Conservation (phyloP, 2,797 vertebrate genomes). For the Typhlichthys eigenmanni region DNA sequence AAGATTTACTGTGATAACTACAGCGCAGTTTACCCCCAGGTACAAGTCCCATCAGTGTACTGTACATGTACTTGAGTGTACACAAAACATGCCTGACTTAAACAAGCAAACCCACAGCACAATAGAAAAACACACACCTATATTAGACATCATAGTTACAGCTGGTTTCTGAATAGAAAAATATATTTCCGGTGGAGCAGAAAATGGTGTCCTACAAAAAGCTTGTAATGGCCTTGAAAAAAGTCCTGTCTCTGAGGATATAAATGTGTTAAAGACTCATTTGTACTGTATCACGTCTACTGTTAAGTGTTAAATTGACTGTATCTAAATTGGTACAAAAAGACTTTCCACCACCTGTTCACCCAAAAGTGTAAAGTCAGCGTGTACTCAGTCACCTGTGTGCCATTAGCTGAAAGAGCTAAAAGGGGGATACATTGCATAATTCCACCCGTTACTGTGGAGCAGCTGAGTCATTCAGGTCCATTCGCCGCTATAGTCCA, state of each 20-base stretch:
- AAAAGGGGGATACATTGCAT: background rate
- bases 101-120: conserved; percentile 3
- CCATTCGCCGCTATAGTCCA: conserved; percentile 55
- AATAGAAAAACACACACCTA: background rate
- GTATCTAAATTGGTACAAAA: too few species aligned
- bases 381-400: background rate
- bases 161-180: background rate
- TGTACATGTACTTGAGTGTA: background rate
- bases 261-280: too few species aligned
- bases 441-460: conserved; percentile 10
- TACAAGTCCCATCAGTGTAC: conserved; percentile 33
- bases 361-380: too few species aligned
- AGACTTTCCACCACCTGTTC: too few species aligned
- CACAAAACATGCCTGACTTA: conserved; percentile 28
- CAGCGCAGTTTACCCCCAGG: conserved; percentile 28
- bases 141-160: background rate
- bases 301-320: too few species aligned
- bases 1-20: conserved; percentile 35
- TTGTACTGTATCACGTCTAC: too few species aligned
- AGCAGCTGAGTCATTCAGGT: conserved; percentile 51
- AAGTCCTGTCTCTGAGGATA: background rate
- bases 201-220: background rate
- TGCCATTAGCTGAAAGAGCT: background rate
- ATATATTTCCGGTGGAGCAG: background rate
- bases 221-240: background rate